Evolutionary conservation across 2,113 vertebrate genomes (phyloP), one percentile per base, ranked within the genome.

Genomic region (Peromyscus maniculatus): DNA sequence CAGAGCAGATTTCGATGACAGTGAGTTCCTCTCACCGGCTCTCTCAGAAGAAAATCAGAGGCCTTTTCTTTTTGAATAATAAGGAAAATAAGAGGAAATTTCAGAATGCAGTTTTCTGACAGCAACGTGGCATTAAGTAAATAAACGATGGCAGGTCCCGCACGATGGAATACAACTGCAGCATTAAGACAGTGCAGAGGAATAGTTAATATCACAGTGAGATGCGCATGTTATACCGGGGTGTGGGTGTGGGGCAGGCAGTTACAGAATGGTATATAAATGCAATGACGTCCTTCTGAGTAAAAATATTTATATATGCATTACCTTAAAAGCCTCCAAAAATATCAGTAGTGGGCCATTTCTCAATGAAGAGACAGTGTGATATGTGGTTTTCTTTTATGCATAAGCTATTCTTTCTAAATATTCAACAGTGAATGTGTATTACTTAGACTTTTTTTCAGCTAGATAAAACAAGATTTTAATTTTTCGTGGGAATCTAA

Each of bases 1-100:
- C 31, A 59, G 17, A 88, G 77, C 33, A 8, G 13, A 28, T 36
- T 93, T 82, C 78, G 91, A 95, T 92, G 91, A 89, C 93, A 90
- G 84, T 62, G 75, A 79, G 94, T 43, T 97, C 74, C 67, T 97
- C 72, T 49, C 94, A 84, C 82, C 93, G 82, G 82, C 91, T 91
- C 93, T 67, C 86, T 74, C 6, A 55, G 59, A 91, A 91, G 91
- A 92, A 96, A 97, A 96, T 93, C 26, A 95, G 64, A 96, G 75
- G 49, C 28, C 86, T 96, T 95, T 64, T 72, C 97, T 79, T 94
- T 96, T 88, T 89, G 92, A 95, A 91, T 92, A 97, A 84, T 67
- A 94, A 96, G 80, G 90, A 82, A 96, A 97, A 92, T 80, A 96
- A 77, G 89, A 96, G 91, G 66, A 95, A 80, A 96, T 93, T 95